Evolutionary conservation across 2,113 vertebrate species (phyloP), one percentile per base, ranked within the genome.

Genomic region (Theristicus caerulescens): DNA sequence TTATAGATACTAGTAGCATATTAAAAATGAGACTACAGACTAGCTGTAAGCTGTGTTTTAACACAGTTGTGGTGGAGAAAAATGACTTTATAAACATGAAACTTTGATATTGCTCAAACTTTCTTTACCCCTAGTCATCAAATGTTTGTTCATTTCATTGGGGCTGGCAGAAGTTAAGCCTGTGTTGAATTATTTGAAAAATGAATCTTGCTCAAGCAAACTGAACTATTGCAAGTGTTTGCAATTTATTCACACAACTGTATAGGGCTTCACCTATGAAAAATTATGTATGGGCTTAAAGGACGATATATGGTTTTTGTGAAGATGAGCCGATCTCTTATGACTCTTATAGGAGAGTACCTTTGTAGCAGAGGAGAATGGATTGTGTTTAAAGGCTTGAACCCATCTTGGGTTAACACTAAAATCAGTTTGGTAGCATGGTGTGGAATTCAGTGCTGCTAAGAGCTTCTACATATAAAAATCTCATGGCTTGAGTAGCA

Each of bases 1-100:
- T 96, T 80, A 78, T n/a, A 93, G 59, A 77, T 94, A 69, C 26
- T 76, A 85, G 84, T n/a, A 66, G 4, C 76, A 44, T 62, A 65
- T 87, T 93, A 66, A 96, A 94, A 93, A 65, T 76, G 20, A 84
- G 40, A 80, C 36, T 54, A 29, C 67, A 72, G 20, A 44, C 16
- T 34, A 84, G 17, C 0, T 13, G 25, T 44, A 80, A 96, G 13
- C 54, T 94, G 27, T 61, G n/a, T 47, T 86, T 94, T 67, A 49
- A 62, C 16, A 16, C 51, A 46, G 86, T 32, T 55, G 5, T 84
- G 14, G 51, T n/a, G 29, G 34, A 93, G 52, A 70, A 88, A 93
- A 95, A 29, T 71, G 8, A 15, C 62, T 67, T 84, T 72, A 54
- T 59, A 83, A 87, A 96, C 86, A 52, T 57, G 8, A 71, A 55